Percentiles rank a stretch among this genome's conserved stretches.
phyloP scores from a whole-genome alignment of 1,140 invertebrate species.

The Adoxophyes honmai region DNA sequence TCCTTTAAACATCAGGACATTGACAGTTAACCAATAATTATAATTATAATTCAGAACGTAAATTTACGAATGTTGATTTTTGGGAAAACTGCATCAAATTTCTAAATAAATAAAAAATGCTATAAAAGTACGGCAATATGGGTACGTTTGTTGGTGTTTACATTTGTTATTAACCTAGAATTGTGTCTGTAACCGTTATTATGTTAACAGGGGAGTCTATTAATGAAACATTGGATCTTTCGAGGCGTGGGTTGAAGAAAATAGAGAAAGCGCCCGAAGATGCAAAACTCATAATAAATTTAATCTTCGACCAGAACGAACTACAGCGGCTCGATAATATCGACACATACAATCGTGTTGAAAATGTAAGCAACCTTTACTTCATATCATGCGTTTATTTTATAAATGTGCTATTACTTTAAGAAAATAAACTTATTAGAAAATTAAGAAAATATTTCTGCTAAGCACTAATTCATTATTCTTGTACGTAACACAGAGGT shows the following conservation, averaged over 20 bases:
- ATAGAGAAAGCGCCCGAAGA: constrained; percentile 83
- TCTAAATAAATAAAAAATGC: constrained; percentile 51
- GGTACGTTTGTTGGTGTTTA: constrained; percentile 35
- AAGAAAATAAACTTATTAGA: too few species aligned
- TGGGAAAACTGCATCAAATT: constrained; percentile 36
- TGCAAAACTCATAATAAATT: constrained; percentile 81
- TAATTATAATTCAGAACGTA: constrained; percentile 38
- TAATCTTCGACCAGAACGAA: constrained; percentile 92
- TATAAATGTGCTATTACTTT: too few species aligned
- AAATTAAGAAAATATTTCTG: too few species aligned
- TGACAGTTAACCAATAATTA: constrained; percentile 19
- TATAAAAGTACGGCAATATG: constrained; percentile 44
- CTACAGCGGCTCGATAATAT: constrained; percentile 91
- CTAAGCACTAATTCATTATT: too few species aligned
- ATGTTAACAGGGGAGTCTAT: constrained; percentile 52
- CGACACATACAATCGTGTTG: constrained; percentile 87
- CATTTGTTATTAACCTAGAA: background rate
- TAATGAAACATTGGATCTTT: constrained; percentile 80
- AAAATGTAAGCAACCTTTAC: constrained; percentile 81
- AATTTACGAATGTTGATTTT: constrained; percentile 63
- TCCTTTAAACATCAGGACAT: constrained; percentile 12
- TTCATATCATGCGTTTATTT: too few species aligned
- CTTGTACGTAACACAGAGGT: too few species aligned
- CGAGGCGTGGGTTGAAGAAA: constrained; percentile 84
- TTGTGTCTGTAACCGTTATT: constrained; percentile 1